Evolutionary conservation across 2,797 vertebrate genomes (phyloP), one percentile per base, ranked within the genome.

Genomic region (Vespertilio murinus): DNA sequence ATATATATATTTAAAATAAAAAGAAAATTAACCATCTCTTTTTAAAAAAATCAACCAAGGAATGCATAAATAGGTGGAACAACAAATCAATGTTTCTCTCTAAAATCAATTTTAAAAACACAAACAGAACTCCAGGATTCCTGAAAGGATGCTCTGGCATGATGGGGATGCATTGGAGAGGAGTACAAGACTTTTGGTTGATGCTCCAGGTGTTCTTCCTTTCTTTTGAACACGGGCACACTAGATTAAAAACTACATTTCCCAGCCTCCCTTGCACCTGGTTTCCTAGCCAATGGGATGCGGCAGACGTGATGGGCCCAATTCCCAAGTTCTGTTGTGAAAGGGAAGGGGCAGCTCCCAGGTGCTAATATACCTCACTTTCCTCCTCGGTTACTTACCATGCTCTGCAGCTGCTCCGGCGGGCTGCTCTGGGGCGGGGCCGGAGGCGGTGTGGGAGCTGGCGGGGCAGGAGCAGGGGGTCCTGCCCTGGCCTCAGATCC

Each of bases 401-500:
- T 12, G 88, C 90, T 97, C 93, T 61, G 96, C 1, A 59, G 90
- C 77, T 96, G 69, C 0, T 97, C 96, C 0, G 88, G 91, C 3
- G 88, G 89, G 52, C 84, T 96, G 95, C 92, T 97, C 96, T 70
- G 96, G 14, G 47, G 49, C 0, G 75, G 49, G 0, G 96, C 70
- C 0, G 81, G 96, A 13, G 88, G 73, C 8, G 96, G 93, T 2
- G 93, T 23, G n/a, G 96, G 95, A 20, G 59, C 94, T 0, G 96
- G 96, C 2, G 85, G 96, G 10, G 91, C 89, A 0, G 93, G 84
- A 30, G 96, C 80, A 8, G 79, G 87, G 22, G 81, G 94, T 2
- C 96, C 96, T 1, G 54, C 93, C 83, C 95, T 94, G 52, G 96
- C 89, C 20, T 98, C 98, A 0, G 96, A 42, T 2, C 95, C 93